Percentiles rank a stretch among this genome's conserved stretches.
Conservation (phyloP, 30 jellyfish, hydroid and myxozoan genomes). For the Aurelia aurita region DNA sequence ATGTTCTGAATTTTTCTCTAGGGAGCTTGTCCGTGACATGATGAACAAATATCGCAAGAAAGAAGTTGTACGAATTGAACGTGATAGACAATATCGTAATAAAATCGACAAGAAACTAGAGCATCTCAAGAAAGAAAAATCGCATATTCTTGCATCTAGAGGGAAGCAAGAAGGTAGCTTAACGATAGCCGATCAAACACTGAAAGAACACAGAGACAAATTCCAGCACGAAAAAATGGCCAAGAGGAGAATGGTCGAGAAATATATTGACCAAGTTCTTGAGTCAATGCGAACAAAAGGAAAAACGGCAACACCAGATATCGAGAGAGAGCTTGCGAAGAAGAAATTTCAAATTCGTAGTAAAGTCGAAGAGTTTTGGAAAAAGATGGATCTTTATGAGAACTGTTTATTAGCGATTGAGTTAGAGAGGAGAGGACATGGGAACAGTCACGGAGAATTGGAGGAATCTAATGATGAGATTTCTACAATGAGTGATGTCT, state of each 20-base stretch:
- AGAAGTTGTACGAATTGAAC: constrained; percentile 78
- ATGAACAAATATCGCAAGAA: constrained; percentile 74
- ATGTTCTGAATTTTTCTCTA: background rate
- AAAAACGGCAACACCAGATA: constrained; percentile 14
- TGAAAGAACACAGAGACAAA: constrained; percentile 50
- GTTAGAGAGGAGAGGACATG: constrained; percentile 47
- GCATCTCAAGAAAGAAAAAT: constrained; percentile 31
- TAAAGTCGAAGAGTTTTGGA: constrained; percentile 92
- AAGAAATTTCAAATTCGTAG: constrained; percentile 72
- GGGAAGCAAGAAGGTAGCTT: constrained; percentile 15
- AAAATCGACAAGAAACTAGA: constrained; percentile 46
- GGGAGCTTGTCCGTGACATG: constrained; percentile 70
- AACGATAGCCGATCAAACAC: constrained; percentile 10
- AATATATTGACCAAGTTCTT: constrained; percentile 47
- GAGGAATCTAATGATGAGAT: constrained; percentile 1
- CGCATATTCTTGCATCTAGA: constrained; percentile 26
- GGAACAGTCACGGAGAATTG: constrained; percentile 5
- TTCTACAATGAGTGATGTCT: no score
- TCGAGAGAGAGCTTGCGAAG: constrained; percentile 68
- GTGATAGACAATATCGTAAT: constrained; percentile 39
- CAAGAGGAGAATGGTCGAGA: constrained; percentile 67
- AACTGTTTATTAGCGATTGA: constrained; percentile 75
- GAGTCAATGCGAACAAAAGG: constrained; percentile 46
- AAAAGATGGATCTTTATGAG: constrained; percentile 93
- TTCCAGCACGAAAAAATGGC: constrained; percentile 59